Percentiles rank a stretch among this genome's conserved stretches.
These are phyloP conservation scores for Scaptodrosophila latifasciaeformis DNA, from an alignment of 2,888 invertebrate species.

Conservation along the genomic window DNA sequence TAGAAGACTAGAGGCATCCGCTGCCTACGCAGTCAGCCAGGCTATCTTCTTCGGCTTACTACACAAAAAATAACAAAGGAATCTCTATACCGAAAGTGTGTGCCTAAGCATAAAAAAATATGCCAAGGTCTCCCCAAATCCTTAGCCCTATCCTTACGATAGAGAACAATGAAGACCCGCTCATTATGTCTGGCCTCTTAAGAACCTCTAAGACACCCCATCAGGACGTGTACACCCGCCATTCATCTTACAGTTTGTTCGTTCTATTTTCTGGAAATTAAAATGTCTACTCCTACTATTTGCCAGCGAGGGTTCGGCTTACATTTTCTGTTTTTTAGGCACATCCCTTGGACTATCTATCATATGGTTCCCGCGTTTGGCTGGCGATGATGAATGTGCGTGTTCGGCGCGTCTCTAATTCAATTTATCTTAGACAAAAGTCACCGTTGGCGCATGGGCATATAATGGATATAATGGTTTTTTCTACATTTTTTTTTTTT, in stretches of 20 bases:
- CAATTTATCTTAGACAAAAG: constrained; percentile 68
- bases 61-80: constrained; percentile 10
- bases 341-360: constrained; percentile 48
- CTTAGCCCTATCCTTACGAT: constrained; percentile 11
- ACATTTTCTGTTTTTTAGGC: constrained; percentile 38
- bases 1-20: constrained; percentile 10
- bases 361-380: constrained; percentile 27
- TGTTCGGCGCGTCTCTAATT: constrained; percentile 60
- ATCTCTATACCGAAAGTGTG: constrained; percentile 13
- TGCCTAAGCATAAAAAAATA: constrained; percentile 42
- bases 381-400: constrained; percentile 60
- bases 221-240: constrained; percentile 12
- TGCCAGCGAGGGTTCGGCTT: constrained; percentile 43
- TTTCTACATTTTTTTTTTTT: constrained; percentile 10
- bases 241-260: constrained; percentile 45
- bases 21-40: constrained; percentile 49
- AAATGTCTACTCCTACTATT: constrained; percentile 67
- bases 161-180: constrained; percentile 12
- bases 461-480: constrained; percentile 46
- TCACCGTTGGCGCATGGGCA: constrained; percentile 35
- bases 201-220: constrained; percentile 9
- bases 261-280: constrained; percentile 54
- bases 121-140: constrained; percentile 11
- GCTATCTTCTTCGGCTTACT: constrained; percentile 21
- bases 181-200: constrained; percentile 2